Evolutionary conservation across 2,113 vertebrate species (phyloP).

Genomic region (Silurus asotus): DNA sequence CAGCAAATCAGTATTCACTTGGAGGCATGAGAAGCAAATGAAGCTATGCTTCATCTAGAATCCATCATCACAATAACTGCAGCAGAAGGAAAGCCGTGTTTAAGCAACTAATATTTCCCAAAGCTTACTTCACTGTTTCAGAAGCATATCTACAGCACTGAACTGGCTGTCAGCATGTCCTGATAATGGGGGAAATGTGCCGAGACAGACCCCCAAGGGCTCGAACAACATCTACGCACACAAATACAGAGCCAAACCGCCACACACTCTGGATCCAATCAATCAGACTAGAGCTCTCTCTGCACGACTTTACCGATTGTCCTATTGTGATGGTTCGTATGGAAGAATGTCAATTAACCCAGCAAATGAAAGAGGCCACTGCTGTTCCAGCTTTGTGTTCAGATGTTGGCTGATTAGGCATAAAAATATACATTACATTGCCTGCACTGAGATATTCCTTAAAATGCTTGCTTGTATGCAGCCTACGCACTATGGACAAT

Average conservation of each 20-base stretch:
- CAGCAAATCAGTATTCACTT: conserved; percentile 34
- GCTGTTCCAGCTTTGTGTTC: not conserved
- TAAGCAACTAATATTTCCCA: conserved; percentile 39
- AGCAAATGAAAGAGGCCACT: not conserved
- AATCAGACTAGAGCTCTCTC: conserved; percentile 9
- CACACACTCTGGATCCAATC: conserved; percentile 38
- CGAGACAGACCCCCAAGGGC: conserved; percentile 37
- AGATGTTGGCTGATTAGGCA: not conserved
- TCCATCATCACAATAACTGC: conserved; percentile 36
- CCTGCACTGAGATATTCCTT: conserved; percentile 2
- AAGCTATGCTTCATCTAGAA: conserved; percentile 28
- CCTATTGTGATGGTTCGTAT: conserved; percentile 18
- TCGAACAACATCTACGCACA: conserved; percentile 47
- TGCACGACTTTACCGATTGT: conserved; percentile 7
- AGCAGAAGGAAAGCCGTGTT: conserved; percentile 30
- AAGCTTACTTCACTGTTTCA: conserved; percentile 34
- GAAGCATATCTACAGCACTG: conserved; percentile 38
- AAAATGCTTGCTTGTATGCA: not conserved
- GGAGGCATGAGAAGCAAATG: conserved; percentile 37
- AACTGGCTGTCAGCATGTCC: conserved; percentile 42
- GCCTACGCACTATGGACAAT: not conserved
- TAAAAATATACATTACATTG: conserved; percentile 4
- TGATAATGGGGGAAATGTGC: conserved; percentile 45
- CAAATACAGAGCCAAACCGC: conserved; percentile 43
- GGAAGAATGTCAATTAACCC: conserved; percentile 29